Evolutionary conservation across 2,888 invertebrate genomes (phyloP), one percentile per base, ranked within the genome.

Genomic region (Coleophora flavipennella): DNA sequence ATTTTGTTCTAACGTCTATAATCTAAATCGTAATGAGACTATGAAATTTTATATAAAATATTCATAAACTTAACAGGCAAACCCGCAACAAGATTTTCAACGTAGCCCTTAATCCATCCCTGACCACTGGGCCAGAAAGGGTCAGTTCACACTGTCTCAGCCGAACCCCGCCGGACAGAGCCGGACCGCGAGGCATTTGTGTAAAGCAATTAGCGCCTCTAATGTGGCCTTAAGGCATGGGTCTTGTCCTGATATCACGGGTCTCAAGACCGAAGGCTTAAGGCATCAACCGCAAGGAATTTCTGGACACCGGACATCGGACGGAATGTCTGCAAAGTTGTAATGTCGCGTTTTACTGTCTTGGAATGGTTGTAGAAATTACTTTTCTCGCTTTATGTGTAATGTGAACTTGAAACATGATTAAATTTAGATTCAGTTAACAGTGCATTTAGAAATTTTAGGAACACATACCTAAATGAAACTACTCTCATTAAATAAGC

Each of bases 161-260:
- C 52, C 49, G 50, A 52, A 53, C 56, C 20, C 3, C 3, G 50
- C 53, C 49, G 49, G 47, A 59, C 60, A 37, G 20, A 20, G 6
- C 33, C 40, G 44, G 48, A 48, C 47, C 62, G 59, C 58, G 59
- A 58, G 66, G 72, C 67, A 75, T 75, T 66, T 69, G 70, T 66
- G 69, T 76, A 73, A 74, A 74, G 76, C 76, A 76, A 79, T 80
- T 78, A 81, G 67, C 73, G 69, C 66, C 57, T 68, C 59, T 72
- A 76, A 73, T 74, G 70, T 70, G 67, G 65, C 60, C 57, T 57
- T 60, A 60, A 69, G 67, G 66, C 59, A 51, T 48, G 51, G 44
- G 42, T 42, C 40, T n/a, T n/a, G 42, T 42, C 39, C 40, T 42
- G 31, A 31, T 33, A 32, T 33, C 25, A 33, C 39, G 37, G 37